Base-by-base conservation (phyloP, 2,797 vertebrate species). In the Catostomus latipinnis region DNA sequence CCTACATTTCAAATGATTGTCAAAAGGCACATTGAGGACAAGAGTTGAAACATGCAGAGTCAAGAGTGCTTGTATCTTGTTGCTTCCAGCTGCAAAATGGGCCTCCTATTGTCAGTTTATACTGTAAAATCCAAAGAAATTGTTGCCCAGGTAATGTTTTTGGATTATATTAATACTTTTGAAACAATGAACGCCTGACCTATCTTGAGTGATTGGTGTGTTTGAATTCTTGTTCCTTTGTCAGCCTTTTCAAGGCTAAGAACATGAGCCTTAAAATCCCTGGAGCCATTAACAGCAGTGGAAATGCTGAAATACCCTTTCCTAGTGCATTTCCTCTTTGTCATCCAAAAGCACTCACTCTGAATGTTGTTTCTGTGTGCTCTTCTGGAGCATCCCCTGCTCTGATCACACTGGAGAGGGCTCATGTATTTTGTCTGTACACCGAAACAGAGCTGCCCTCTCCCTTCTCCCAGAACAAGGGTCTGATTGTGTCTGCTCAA, bases 401-500 rank as follows among this genome's bases (percentile, higher is more conserved):
- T 78, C 79, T 89, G 85, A 89, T 89, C 88, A 86, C 82, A 74
- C 72, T 79, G 63, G 78, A 76, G 83, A 73, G 71, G 77, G 81
- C 86, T 61, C 74, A 82, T 73, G 77, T 88, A 87, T 85, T 90
- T 82, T 85, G 82, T 56, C 87, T 87, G 81, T 88, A 84, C 85
- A 83, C 83, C 80, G 85, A 58, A 87, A 90, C 78, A 86, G 81
- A 82, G 83, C 85, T 86, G 84, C 78, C 74, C 66, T 74, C 81
- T 82, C 77, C 73, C 73, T 62, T 14, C 71, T 69, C 53, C 52
- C 14, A n/a, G 52, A 75, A 92, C 91, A 91, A 91, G 90, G 87
- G 60, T 74, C 81, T 43, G 84, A 91, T 92, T 92, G 91, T 92
- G 22, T 12, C 45, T 83, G 90, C 81, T 89, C 88, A 88, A 86